Evolutionary conservation across 64 coral and sea anemone genomes (phyloP).

Genomic region (Stichodactyla mertensii): DNA sequence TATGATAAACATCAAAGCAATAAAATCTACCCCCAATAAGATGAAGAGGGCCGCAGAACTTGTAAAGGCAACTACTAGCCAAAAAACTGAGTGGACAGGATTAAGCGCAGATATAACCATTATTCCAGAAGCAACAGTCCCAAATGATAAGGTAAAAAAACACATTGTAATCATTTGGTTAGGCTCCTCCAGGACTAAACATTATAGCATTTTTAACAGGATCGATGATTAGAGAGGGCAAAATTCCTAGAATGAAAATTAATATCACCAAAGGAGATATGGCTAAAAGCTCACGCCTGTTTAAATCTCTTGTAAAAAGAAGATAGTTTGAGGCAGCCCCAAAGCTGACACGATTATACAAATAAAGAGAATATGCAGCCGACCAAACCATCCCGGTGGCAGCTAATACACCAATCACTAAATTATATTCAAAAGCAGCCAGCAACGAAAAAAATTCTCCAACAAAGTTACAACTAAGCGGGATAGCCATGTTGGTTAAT

Average conservation of each 20-base stretch:
- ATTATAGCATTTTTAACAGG: constrained; percentile 77
- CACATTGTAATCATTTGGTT: constrained; percentile 35
- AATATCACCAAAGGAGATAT: constrained; percentile 49
- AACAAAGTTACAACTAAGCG: constrained; percentile 64
- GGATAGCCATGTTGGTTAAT: constrained; percentile 55
- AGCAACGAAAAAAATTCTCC: constrained; percentile 45
- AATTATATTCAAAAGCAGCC: constrained; percentile 47
- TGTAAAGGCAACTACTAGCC: constrained; percentile 63
- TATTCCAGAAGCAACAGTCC: constrained; percentile 62
- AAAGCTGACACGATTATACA: constrained; percentile 72
- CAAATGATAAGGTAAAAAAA: constrained; percentile 60
- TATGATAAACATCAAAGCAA: constrained; percentile 65
- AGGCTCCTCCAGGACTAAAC: constrained; percentile 58
- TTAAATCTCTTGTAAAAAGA: constrained; percentile 58
- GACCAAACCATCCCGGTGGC: constrained; percentile 71
- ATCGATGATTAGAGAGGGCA: constrained; percentile 62
- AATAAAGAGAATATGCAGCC: constrained; percentile 77
- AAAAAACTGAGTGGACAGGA: constrained; percentile 67
- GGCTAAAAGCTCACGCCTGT: constrained; percentile 54
- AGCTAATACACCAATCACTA: constrained; percentile 17
- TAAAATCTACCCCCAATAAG: constrained; percentile 70
- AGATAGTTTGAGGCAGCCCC: constrained; percentile 63
- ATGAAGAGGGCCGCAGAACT: constrained; percentile 53
- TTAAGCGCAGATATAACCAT: constrained; percentile 79
- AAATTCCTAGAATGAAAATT: constrained; percentile 65